These are phyloP conservation scores for Oscheius myriophilus DNA, from an alignment of 2,888 invertebrate genomes.

Conservation along the genomic window DNA sequence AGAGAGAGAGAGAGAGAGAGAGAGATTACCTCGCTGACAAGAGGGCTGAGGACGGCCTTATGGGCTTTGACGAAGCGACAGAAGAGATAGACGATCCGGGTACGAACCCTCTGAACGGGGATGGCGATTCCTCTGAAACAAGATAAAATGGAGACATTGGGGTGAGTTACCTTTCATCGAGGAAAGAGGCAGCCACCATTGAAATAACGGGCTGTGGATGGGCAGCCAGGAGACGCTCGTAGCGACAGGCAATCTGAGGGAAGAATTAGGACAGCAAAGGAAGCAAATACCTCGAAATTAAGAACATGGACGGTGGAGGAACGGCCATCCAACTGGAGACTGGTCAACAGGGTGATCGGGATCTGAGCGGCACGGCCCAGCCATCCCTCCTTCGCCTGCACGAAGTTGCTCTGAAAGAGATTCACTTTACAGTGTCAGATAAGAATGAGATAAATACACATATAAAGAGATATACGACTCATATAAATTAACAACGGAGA, in stretches of 20 bases:
- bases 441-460: too few species aligned
- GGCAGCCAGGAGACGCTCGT: constrained; percentile 42
- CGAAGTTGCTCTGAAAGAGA: constrained; percentile 43
- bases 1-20: background rate
- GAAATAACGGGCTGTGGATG: constrained; percentile 36
- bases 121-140: constrained; percentile 47
- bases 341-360: constrained; percentile 39
- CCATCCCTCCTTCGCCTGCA: constrained; percentile 43
- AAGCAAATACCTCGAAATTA: constrained; percentile 35
- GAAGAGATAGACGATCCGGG: constrained; percentile 76
- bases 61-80: constrained; percentile 75
- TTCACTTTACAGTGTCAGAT: too few species aligned
- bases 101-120: constrained; percentile 72
- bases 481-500: too few species aligned
- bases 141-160: background rate
- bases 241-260: constrained; percentile 45
- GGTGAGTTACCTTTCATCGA: constrained; percentile 38
- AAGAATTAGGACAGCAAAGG: background rate
- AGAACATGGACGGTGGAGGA: constrained; percentile 42
- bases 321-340: constrained; percentile 43
- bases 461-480: too few species aligned
- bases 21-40: constrained; percentile 48
- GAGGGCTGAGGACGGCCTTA: constrained; percentile 71
- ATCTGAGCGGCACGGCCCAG: constrained; percentile 45
- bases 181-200: constrained; percentile 47